Percentiles rank a stretch among this genome's conserved stretches.
These are phyloP conservation scores for Shargacucullia verbasci DNA, from an alignment of 2,888 invertebrate species.

Conservation along the genomic window DNA sequence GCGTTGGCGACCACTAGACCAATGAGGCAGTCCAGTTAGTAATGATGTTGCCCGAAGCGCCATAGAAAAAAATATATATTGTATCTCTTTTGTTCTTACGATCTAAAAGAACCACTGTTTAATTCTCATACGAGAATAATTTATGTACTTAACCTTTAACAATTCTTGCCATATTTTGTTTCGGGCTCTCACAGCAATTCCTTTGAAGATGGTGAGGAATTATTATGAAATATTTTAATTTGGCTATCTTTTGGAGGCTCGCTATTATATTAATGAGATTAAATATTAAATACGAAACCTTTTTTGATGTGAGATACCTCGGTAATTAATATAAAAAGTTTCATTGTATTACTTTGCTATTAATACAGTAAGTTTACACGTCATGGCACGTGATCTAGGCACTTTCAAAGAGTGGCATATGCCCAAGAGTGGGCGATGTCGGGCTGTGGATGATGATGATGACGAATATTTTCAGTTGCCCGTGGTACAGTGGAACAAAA, in stretches of 20 bases:
- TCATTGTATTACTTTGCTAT: constrained; percentile 3
- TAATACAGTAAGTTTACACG: not conserved
- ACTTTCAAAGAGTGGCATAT: too few relatives aligned
- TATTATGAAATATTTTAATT: constrained; percentile 34
- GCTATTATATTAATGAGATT: constrained; percentile 31
- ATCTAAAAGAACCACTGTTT: constrained; percentile 5
- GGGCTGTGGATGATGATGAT: too few relatives aligned
- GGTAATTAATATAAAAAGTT: constrained; percentile 29
- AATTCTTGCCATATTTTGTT: constrained; percentile 12
- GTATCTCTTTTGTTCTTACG: not conserved
- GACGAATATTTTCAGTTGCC: too few relatives aligned
- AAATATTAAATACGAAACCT: constrained; percentile 27
- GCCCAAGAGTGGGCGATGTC: too few relatives aligned
- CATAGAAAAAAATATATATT: not conserved
- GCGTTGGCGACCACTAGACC: too few relatives aligned
- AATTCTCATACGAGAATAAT: constrained; percentile 18
- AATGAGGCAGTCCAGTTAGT: too few relatives aligned
- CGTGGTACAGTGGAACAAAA: too few relatives aligned
- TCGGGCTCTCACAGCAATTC: constrained; percentile 12
- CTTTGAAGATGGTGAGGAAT: constrained; percentile 28
- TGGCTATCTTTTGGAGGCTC: constrained; percentile 12
- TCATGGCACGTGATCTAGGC: too few relatives aligned
- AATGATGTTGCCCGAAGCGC: not conserved
- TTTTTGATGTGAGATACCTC: constrained; percentile 20
- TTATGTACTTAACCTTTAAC: constrained; percentile 6